phyloP scores from a whole-genome alignment of 1,140 invertebrate species.

The Macrostomum lignano region DNA sequence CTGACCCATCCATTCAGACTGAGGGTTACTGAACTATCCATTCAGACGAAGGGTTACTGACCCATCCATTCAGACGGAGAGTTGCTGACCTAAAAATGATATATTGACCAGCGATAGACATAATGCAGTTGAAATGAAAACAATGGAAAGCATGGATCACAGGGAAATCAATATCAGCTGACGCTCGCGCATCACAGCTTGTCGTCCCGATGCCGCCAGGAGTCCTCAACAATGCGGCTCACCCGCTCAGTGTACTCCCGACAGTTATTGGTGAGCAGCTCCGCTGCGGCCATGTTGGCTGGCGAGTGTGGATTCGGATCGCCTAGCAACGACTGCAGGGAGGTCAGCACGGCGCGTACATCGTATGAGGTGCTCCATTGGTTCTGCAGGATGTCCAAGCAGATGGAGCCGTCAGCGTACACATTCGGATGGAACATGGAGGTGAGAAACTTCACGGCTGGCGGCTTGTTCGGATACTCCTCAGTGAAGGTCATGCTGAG shows the following conservation, averaged over 20 bases:
- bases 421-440: slow-evolving; percentile 90
- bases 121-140: too few species aligned
- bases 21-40: too few species aligned
- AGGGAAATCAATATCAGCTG: too few species aligned
- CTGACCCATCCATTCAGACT: too few species aligned
- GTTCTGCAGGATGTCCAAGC: slow-evolving; percentile 87
- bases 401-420: slow-evolving; percentile 96
- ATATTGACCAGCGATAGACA: too few species aligned
- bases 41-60: too few species aligned
- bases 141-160: too few species aligned
- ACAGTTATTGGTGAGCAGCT: slow-evolving; percentile 26
- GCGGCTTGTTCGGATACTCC: slow-evolving; percentile 98
- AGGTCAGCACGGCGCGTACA: slow-evolving; percentile 87
- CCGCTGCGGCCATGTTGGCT: slow-evolving; percentile 26
- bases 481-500: slow-evolving; percentile 97
- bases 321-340: slow-evolving; percentile 33
- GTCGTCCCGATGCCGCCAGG: too few species aligned
- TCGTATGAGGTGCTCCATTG: slow-evolving; percentile 99
- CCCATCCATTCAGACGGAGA: too few species aligned
- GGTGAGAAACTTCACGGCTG: slow-evolving; percentile 86
- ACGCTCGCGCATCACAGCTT: too few species aligned
- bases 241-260: slow-evolving; percentile 27
- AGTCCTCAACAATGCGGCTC: slow-evolving; percentile 21
- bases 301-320: slow-evolving; percentile 29
- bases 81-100: too few species aligned